phyloP scores from a whole-genome alignment of 2,888 invertebrate genomes.

The Lathronympha strigana region DNA sequence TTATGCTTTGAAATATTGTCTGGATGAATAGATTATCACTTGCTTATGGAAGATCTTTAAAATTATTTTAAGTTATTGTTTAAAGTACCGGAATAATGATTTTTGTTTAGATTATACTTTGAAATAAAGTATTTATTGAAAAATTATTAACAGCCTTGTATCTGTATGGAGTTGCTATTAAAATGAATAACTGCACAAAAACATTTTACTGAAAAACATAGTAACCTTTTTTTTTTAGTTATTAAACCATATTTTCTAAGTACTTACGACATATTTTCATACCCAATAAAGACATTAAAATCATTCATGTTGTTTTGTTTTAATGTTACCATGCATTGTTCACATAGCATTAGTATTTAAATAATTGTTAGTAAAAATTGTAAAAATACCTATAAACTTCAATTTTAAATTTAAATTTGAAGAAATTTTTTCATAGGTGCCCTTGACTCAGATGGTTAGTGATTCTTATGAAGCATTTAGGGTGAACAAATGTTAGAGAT shows the following conservation, averaged over 20 bases:
- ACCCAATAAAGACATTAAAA: constrained; percentile 70
- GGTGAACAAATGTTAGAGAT: too few species aligned
- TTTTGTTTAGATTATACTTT: constrained; percentile 27
- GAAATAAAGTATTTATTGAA: constrained; percentile 26
- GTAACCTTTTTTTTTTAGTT: constrained; percentile 33
- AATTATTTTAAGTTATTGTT: constrained; percentile 23
- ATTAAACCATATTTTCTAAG: constrained; percentile 71
- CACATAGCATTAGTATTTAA: neutral
- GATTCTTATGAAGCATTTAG: too few species aligned
- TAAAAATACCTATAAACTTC: too few species aligned
- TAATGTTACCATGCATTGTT: neutral
- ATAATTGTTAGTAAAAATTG: too few species aligned
- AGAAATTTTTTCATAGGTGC: too few species aligned
- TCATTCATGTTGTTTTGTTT: constrained; percentile 47
- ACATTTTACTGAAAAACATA: constrained; percentile 9
- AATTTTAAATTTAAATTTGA: too few species aligned
- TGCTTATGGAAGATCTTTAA: constrained; percentile 13
- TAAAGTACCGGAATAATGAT: neutral
- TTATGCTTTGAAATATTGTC: constrained; percentile 10
- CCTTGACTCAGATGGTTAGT: too few species aligned
- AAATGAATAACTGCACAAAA: constrained; percentile 24
- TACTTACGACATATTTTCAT: constrained; percentile 78
- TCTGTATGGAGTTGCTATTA: constrained; percentile 3
- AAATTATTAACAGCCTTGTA: constrained; percentile 25
- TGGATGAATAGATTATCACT: neutral